Evolutionary conservation across 92 coral and sea anemone genomes (phyloP), one percentile per base, ranked within the genome.

Genomic region (Porites evermanni): DNA sequence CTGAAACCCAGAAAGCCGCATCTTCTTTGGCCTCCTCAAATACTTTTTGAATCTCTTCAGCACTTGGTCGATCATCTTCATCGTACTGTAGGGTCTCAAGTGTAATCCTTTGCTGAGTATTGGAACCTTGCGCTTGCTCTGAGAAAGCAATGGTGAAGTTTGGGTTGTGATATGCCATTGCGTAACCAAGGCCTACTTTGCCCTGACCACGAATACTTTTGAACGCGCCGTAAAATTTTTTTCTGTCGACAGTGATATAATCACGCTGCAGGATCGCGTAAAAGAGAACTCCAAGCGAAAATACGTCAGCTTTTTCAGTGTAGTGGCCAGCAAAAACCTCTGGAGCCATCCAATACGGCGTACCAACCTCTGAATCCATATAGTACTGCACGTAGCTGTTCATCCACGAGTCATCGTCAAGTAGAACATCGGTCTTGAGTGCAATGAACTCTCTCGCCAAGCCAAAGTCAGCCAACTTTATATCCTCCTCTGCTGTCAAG

Each of bases 391-490:
- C 20, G 58, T 64, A 79, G 67, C 44, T 47, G 2, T 26, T 44
- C 59, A 79, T 2, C 84, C 84, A 79, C 6, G 61, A 65, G 0
- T 51, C 60, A 7, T 76, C 68, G 52, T 76, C 26, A 12, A 9
- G 60, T 54, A 70, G 79, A 14, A 47, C 71, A 64, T 32, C 47
- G 32, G 58, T 78, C n/a, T 69, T 77, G 72, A 91, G 68, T 67
- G 91, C 72, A 24, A 19, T 21, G 11, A 17, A 79, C 59, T 79
- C 77, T 78, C 88, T 23, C 12, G 95, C 79, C 5, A 94, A 80
- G 14, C 98, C 98, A 77, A 92, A 94, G 74, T 94, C 98, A 7
- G 89, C 89, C 69, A 94, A 59, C 67, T 94, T 94, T 13, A 87
- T 71, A 53, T 91, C 86, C 29, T 93, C 93, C 4, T 29, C 66